Conservation (phyloP, 2,113 vertebrate species). For the Pithys albifrons region DNA sequence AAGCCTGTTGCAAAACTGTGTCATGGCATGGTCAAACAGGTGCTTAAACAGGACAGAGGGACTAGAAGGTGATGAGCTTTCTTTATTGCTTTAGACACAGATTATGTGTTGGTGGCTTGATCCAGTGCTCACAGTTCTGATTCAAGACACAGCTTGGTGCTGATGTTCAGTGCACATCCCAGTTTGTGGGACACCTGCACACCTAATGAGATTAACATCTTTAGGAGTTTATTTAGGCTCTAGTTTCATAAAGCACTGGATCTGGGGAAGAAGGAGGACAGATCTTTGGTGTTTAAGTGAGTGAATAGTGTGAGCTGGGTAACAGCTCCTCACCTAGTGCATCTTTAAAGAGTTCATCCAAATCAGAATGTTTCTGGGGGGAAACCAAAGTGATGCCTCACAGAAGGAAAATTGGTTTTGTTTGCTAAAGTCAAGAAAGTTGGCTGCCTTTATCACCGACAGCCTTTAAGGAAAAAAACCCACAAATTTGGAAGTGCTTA, state of each 20-base stretch:
- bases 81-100: neutral
- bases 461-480: neutral
- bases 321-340: neutral
- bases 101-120: neutral
- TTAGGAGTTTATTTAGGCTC: neutral
- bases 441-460: neutral
- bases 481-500: neutral
- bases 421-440: neutral
- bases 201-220: neutral
- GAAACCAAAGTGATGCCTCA: neutral
- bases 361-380: neutral
- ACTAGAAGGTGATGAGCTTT: neutral
- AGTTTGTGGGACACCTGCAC: neutral
- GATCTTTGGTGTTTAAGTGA: neutral
- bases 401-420: neutral
- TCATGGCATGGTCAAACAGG: neutral
- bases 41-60: neutral
- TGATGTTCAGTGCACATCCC: accelerated
- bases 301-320: accelerated
- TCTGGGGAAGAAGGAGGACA: neutral
- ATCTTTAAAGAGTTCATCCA: neutral
- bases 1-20: neutral
- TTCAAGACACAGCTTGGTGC: neutral
- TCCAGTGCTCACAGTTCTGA: neutral
- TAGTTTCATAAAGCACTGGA: neutral